Evolutionary conservation across 2,888 invertebrate genomes (phyloP), one percentile per base, ranked within the genome.

Genomic region (Ceramica pisi): DNA sequence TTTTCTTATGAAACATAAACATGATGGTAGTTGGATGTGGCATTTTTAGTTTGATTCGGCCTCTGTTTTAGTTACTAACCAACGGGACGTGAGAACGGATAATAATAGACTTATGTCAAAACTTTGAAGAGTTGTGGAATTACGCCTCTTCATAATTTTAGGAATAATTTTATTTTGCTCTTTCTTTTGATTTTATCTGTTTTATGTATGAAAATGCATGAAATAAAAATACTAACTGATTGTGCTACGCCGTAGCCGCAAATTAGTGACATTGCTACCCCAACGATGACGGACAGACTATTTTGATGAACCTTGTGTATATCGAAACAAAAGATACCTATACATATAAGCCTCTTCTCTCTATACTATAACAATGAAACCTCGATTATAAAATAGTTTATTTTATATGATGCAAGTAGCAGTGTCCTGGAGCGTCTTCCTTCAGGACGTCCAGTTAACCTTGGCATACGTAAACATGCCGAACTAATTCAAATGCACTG

Each of bases 401-500:
- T 38, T 79, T 79, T 41, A 70, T 14, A 70, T 63, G 70, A 46
- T 67, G 41, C 50, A 67, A 56, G 55, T 19, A 56, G 51, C n/a
- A 41, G 51, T 19, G 38, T 41, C 63, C 21, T 19, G 44, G 38
- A 57, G 64, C 56, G 64, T 79, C 78, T 60, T 53, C 19, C 9
- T 38, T 21, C 46, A 46, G 3, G 4, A 16, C 38, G 21, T 2
- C 69, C 63, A 68, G 19, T 21, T 64, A 26, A 64, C 19, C 31
- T 55, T 9, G 55, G 16, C 19, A 35, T 35, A 12, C 41, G 60
- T 41, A 4, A 12, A n/a, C 53, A 41, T 5, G 26, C 9, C 7
- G 55, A 51, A 75, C 38, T 56, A 51, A 46, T 14, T 48, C 0
- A 63, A 60, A 64, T 16, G 8, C 21, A 65, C 56, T 26, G 16